Conservation (phyloP, 2,113 vertebrate species). For the Mormyrus iriodes region DNA sequence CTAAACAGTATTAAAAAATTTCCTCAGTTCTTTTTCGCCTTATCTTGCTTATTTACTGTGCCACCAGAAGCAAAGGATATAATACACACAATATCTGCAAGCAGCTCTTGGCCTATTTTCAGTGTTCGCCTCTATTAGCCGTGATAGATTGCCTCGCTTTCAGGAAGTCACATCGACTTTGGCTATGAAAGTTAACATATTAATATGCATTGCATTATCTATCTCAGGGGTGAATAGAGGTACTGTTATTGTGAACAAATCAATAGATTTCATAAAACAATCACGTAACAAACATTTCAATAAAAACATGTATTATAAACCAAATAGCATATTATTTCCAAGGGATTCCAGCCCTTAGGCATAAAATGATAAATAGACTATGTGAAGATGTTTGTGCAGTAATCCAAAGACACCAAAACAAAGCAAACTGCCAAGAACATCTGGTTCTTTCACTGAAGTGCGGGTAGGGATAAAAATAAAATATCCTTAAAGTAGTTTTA, state of each 20-base stretch:
- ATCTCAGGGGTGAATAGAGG: neutral
- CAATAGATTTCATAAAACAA: neutral
- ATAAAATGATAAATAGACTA: neutral
- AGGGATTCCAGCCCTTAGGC: neutral
- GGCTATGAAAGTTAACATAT: neutral
- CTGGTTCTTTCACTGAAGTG: neutral
- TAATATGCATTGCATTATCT: neutral
- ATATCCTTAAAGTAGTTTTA: neutral
- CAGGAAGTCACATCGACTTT: neutral
- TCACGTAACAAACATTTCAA: neutral
- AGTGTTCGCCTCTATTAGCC: neutral
- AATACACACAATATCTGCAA: neutral
- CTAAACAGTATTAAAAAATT: neutral
- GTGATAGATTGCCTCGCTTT: neutral
- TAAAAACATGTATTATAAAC: neutral
- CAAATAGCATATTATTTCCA: neutral
- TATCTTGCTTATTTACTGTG: neutral
- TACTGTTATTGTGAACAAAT: neutral
- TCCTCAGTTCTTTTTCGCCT: neutral
- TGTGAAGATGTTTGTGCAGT: neutral
- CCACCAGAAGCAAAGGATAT: neutral
- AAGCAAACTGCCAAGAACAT: neutral
- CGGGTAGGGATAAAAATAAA: neutral
- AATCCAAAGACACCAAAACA: neutral
- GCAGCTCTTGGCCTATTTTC: neutral